Conservation (phyloP, 2,797 vertebrate genomes). For the Sebastolobus alascanus region DNA sequence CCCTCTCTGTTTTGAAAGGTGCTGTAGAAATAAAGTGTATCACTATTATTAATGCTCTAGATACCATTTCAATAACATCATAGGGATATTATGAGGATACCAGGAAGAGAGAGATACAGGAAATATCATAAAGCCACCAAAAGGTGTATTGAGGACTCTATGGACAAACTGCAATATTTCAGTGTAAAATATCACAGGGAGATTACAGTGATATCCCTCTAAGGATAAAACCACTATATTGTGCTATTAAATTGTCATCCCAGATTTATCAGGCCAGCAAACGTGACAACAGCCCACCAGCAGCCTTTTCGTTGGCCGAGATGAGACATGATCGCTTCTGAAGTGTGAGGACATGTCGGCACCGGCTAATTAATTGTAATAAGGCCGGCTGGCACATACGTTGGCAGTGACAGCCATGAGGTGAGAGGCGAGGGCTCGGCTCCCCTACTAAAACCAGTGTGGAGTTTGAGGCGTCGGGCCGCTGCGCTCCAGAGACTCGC, state of each 20-base stretch:
- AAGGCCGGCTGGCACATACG: slow-evolving; percentile 71
- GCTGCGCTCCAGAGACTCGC: slow-evolving; percentile 71
- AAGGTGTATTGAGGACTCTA: not conserved
- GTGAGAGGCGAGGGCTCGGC: slow-evolving; percentile 61
- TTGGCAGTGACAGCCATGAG: slow-evolving; percentile 71
- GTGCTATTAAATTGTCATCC: slow-evolving; percentile 54
- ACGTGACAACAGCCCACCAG: slow-evolving; percentile 69
- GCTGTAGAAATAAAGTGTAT: not conserved
- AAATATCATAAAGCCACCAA: not conserved
- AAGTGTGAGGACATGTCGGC: slow-evolving; percentile 82
- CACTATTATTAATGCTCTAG: no score
- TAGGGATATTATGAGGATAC: not conserved
- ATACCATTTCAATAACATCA: not conserved
- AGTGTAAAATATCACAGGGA: slow-evolving; percentile 4
- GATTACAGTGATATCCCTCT: slow-evolving; percentile 10
- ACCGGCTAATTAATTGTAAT: slow-evolving; percentile 84
- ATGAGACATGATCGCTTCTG: slow-evolving; percentile 72
- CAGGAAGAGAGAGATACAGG: not conserved
- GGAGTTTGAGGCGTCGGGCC: slow-evolving; percentile 63
- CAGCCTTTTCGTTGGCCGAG: slow-evolving; percentile 65
- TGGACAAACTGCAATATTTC: not conserved
- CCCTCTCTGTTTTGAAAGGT: not conserved
- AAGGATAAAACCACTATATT: slow-evolving; percentile 28
- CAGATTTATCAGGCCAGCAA: slow-evolving; percentile 72
- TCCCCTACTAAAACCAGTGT: slow-evolving; percentile 46